Base-by-base conservation (phyloP, 1,140 invertebrate species). In the Tetragnatha versicolor region DNA sequence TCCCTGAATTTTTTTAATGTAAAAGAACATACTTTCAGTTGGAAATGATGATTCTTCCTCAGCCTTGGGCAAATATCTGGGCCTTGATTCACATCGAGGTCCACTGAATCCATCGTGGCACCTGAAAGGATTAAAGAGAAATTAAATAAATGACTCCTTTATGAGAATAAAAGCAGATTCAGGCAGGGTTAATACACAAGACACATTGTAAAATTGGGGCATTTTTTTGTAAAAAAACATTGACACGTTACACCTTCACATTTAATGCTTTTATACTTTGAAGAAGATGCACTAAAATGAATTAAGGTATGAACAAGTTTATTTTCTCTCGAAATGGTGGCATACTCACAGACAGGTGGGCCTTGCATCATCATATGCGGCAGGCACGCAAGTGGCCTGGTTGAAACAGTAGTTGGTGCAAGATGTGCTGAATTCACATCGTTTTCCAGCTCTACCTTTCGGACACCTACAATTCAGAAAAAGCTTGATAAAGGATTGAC, bases 401-500 rank as follows among this genome's bases (percentile, higher is more conserved):
- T 90, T 89, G 69, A 87, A 84, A 83, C 91, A 92, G 79, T 86
- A 88, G 39, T 82, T 80, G 3, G 84, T 82, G 81, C 91, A 92
- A 27, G 82, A 82, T 2, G 86, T 87, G 3, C 85, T 86, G 12
- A 84, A 78, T 27, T 89, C 85, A 81, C 90, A 92, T 35, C 86
- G 83, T 9, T 84, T 80, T 12, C 91, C 91, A 14, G 85, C 85
- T 88, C 90, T 90, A 12, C 87, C 88, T n/a, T 85, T 85, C 6
- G 85, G 82, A 84, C 91, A 92, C 70, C 86, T 87, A 84, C 89
- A 91, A 53, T 6, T 31, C 27, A 35, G 37, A 63, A 63, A n/a
- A n/a, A n/a, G n/a, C n/a, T n/a, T n/a, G n/a, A n/a, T n/a, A n/a
- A n/a, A n/a, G n/a, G n/a, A n/a, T n/a, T n/a, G n/a, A n/a, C n/a